Percentiles rank a stretch among this genome's conserved stretches.
phyloP scores from a whole-genome alignment of 1,140 invertebrate species.

The Drosophila serrata region DNA sequence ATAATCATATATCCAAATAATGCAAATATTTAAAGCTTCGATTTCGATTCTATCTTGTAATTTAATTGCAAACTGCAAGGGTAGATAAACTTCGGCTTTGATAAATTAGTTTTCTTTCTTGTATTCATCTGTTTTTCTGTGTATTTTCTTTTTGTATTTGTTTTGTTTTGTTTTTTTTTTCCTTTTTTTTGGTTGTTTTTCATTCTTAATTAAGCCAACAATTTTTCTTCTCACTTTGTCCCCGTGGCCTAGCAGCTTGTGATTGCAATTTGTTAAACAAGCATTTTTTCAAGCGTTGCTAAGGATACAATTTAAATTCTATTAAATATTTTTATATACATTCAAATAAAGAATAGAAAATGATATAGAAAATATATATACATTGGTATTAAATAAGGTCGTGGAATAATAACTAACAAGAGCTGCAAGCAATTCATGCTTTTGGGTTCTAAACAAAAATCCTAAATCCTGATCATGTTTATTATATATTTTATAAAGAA shows the following conservation, averaged over 20 bases:
- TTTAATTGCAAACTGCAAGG: too few species aligned
- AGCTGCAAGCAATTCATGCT: too few species aligned
- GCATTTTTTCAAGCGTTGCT: constrained; percentile 15
- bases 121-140: constrained; percentile 1
- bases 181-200: constrained; percentile 7
- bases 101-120: too few species aligned
- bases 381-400: not conserved
- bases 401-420: not conserved
- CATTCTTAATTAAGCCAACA: constrained; percentile 55
- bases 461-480: not conserved
- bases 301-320: not conserved
- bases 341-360: not conserved
- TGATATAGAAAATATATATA: not conserved
- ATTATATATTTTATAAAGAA: not conserved
- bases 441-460: not conserved
- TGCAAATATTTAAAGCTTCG: too few species aligned
- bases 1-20: too few species aligned
- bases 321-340: not conserved
- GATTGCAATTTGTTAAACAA: constrained; percentile 62
- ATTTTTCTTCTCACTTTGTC: constrained; percentile 40
- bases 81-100: too few species aligned
- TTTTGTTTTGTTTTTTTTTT: constrained; percentile 3
- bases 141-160: not conserved
- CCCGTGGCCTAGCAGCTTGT: constrained; percentile 14
- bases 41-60: too few species aligned